Evolutionary conservation across 1,140 invertebrate species (phyloP).

Genomic region (Drosophila leontia): DNA sequence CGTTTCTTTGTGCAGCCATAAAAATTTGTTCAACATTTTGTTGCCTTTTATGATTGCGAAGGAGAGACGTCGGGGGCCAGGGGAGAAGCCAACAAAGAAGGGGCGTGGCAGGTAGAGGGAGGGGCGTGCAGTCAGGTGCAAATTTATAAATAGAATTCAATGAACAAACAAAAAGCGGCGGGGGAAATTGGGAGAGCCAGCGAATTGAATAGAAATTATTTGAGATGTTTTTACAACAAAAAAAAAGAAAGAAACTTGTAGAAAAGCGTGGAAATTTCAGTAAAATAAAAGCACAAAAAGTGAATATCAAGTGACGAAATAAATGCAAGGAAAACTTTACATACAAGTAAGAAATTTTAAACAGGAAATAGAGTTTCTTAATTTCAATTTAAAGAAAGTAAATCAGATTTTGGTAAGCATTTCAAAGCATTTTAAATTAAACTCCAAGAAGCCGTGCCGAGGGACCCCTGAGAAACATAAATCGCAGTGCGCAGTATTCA

Average conservation of each 20-base stretch:
- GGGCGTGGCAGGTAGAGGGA: background rate
- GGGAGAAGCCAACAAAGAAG: constrained; percentile 18
- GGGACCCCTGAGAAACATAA: background rate
- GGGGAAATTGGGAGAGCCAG: constrained; percentile 1
- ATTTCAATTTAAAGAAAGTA: background rate
- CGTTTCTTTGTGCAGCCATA: constrained; percentile 53
- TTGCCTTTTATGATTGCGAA: constrained; percentile 56
- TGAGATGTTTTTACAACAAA: constrained; percentile 14
- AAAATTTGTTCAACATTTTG: constrained; percentile 60
- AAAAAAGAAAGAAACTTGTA: background rate
- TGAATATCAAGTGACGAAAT: background rate
- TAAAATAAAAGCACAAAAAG: constrained; percentile 9
- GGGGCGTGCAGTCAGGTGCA: constrained; percentile 28
- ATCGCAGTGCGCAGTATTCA: constrained; percentile 32
- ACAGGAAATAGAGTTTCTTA: background rate
- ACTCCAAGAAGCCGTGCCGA: constrained; percentile 19
- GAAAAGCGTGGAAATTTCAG: constrained; percentile 12
- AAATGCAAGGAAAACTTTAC: background rate
- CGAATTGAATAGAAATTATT: constrained; percentile 41
- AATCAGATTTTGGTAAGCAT: constrained; percentile 11
- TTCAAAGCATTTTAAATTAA: constrained; percentile 47
- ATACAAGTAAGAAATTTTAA: background rate
- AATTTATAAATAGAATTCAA: constrained; percentile 53
- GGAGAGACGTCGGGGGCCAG: background rate
- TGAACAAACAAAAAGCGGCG: constrained; percentile 35